phyloP scores from a whole-genome alignment of 1,140 invertebrate species.

The Phymorhynchus buccinoides region DNA sequence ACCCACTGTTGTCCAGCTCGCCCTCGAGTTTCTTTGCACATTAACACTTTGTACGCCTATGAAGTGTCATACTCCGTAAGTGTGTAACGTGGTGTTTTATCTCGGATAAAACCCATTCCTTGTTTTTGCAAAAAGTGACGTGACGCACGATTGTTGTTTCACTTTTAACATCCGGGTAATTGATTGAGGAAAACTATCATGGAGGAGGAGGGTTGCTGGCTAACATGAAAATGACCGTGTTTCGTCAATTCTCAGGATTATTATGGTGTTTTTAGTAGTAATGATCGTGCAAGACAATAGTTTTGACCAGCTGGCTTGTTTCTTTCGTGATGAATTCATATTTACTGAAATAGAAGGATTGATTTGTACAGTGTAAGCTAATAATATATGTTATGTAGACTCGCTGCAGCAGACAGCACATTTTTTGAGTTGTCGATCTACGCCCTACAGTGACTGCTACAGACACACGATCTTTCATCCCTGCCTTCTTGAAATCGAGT shows the following conservation, averaged over 20 bases:
- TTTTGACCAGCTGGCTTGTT: neutral
- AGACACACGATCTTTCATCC: too few relatives aligned
- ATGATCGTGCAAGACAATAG: neutral
- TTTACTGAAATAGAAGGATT: too few relatives aligned
- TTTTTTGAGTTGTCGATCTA: too few relatives aligned
- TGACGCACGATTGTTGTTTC: slow-evolving; percentile 22
- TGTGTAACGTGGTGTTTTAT: neutral
- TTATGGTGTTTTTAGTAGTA: neutral
- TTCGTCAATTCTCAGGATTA: neutral
- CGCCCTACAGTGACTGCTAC: too few relatives aligned
- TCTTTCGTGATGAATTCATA: neutral
- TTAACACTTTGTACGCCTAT: too few relatives aligned
- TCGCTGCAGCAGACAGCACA: too few relatives aligned
- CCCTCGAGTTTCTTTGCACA: too few relatives aligned
- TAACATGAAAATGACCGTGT: slow-evolving; percentile 15
- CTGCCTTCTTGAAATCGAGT: too few relatives aligned
- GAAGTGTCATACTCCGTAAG: too few relatives aligned
- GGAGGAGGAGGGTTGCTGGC: slow-evolving; percentile 31
- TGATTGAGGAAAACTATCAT: slow-evolving; percentile 32
- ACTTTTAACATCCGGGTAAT: slow-evolving; percentile 37
- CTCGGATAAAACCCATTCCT: neutral
- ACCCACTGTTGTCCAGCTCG: too few relatives aligned
- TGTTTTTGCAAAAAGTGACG: neutral
- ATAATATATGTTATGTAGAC: too few relatives aligned
- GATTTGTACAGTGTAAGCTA: too few relatives aligned